Percentiles rank a stretch among this genome's conserved stretches.
phyloP scores from a whole-genome alignment of 2,113 vertebrate species.

The Chunga burmeisteri region DNA sequence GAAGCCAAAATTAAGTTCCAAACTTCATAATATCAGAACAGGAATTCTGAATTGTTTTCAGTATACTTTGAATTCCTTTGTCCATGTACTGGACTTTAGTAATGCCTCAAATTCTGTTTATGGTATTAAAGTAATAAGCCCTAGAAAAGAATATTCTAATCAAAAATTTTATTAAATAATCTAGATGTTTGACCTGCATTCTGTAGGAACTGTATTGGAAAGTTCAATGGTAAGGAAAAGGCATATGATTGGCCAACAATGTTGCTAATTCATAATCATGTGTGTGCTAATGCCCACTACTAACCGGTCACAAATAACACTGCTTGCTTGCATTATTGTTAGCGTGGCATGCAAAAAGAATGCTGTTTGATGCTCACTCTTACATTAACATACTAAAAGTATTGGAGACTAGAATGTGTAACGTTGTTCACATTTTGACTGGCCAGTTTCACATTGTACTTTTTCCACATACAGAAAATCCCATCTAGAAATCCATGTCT shows the following conservation, averaged over 20 bases:
- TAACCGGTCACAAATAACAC: slow-evolving; percentile 66
- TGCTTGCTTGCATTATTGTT: slow-evolving; percentile 68
- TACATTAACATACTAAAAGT: slow-evolving; percentile 29
- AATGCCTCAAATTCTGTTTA: slow-evolving; percentile 29
- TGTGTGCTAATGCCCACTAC: slow-evolving; percentile 67
- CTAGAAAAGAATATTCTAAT: slow-evolving; percentile 82
- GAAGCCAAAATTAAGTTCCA: neutral
- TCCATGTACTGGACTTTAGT: neutral
- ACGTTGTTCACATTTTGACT: neutral
- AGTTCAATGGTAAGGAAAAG: slow-evolving; percentile 90
- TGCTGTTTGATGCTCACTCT: slow-evolving; percentile 39
- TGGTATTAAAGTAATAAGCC: slow-evolving; percentile 44
- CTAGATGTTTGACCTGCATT: slow-evolving; percentile 95
- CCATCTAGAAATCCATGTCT: neutral
- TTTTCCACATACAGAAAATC: accelerated
- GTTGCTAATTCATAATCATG: slow-evolving; percentile 69
- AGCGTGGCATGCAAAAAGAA: slow-evolving; percentile 72
- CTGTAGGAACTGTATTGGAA: slow-evolving; percentile 88
- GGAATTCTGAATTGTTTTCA: neutral
- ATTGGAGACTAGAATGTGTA: neutral
- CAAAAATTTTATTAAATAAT: slow-evolving; percentile 88
- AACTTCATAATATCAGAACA: neutral
- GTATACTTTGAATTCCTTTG: neutral
- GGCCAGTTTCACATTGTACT: neutral
- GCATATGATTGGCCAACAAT: slow-evolving; percentile 79